Conservation (phyloP, 2,113 vertebrate genomes). For the Potamarius usumacintae region DNA sequence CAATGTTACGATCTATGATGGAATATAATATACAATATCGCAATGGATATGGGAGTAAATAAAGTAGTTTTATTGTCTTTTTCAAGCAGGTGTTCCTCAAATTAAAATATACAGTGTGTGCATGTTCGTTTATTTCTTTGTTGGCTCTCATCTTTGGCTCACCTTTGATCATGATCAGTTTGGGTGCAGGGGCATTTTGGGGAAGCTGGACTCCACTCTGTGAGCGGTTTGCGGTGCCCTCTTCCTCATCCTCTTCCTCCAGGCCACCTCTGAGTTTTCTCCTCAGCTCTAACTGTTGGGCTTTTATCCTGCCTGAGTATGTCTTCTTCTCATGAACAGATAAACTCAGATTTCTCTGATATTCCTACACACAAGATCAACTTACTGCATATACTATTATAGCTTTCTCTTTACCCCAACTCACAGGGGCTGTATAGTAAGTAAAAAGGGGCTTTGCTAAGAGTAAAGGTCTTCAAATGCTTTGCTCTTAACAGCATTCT, state of each 20-base stretch:
- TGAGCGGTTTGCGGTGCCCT: slow-evolving; percentile 36
- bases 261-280: slow-evolving; percentile 68
- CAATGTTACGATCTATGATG: slow-evolving; percentile 73
- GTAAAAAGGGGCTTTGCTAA: not conserved
- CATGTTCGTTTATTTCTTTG: not conserved
- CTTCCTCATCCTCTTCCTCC: slow-evolving; percentile 50
- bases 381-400: not conserved
- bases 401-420: not conserved
- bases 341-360: slow-evolving; percentile 68
- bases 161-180: slow-evolving; percentile 73
- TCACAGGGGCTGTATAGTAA: not conserved
- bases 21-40: not conserved
- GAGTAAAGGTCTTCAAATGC: not conserved
- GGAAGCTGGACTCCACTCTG: slow-evolving; percentile 30
- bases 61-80: not conserved
- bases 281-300: slow-evolving; percentile 63
- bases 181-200: slow-evolving; percentile 60
- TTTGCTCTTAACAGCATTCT: not conserved
- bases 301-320: slow-evolving; percentile 60
- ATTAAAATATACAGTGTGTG: not conserved
- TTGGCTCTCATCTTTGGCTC: slow-evolving; percentile 35
- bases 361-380: slow-evolving; percentile 72
- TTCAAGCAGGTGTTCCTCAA: not conserved
- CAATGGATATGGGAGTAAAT: not conserved
- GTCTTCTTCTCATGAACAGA: slow-evolving; percentile 79